Percentiles rank a stretch among this genome's conserved stretches.
Evolutionary conservation across 2,797 vertebrate species (phyloP).

Genomic region (Heliangelus exortis): DNA sequence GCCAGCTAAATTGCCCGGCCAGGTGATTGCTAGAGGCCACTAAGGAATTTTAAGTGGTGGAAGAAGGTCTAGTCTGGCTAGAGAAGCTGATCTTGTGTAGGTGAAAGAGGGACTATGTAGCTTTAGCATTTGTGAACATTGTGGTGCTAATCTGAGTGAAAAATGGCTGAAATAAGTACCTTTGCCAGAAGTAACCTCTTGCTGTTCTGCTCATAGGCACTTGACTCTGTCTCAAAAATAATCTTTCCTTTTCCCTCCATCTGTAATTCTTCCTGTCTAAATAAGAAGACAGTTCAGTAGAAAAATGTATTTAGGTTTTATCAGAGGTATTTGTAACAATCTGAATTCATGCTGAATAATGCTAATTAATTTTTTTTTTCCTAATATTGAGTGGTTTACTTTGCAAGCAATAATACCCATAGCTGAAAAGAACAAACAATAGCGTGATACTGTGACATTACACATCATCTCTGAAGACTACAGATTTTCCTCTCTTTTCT

Average conservation of each 20-base stretch:
- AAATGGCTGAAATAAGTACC: not conserved
- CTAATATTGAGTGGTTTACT: not conserved
- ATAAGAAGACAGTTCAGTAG: not conserved
- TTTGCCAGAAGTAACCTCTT: not conserved
- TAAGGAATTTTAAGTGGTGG: conserved; percentile 36
- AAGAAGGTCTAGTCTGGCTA: not conserved
- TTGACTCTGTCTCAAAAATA: not conserved
- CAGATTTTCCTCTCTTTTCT: not conserved
- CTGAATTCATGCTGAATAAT: not conserved
- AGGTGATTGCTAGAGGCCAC: conserved; percentile 10
- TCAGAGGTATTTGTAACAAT: not conserved
- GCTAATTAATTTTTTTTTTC: not conserved
- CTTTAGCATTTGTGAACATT: not conserved
- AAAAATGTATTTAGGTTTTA: not conserved
- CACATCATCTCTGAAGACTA: not conserved
- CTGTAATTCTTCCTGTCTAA: not conserved
- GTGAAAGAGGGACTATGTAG: not conserved
- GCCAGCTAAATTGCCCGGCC: not conserved
- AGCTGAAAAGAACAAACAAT: not conserved
- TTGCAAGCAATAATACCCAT: not conserved
- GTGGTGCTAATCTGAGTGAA: not conserved
- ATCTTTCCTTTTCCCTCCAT: not conserved
- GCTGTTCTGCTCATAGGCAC: not conserved
- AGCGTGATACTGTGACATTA: not conserved
- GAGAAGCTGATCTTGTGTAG: not conserved